Percentiles rank a stretch among this genome's conserved stretches.
phyloP scores from a whole-genome alignment of 2,113 vertebrate genomes.

The Casuarius casuarius region DNA sequence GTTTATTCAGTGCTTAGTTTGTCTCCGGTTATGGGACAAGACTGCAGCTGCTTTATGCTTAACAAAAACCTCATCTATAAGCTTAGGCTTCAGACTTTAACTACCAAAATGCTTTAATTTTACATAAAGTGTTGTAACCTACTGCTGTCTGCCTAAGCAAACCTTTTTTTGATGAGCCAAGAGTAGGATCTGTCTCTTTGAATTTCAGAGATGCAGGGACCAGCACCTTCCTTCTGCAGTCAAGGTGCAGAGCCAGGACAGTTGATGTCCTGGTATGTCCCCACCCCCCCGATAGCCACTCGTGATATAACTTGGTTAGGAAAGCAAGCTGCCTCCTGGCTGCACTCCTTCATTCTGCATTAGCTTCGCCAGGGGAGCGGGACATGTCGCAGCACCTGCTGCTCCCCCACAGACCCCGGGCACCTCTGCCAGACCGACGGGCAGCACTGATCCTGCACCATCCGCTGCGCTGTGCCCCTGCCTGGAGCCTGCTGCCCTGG shows the following conservation, averaged over 20 bases:
- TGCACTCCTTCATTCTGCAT: background rate
- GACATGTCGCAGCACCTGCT: background rate
- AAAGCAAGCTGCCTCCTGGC: background rate
- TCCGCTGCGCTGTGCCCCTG: background rate
- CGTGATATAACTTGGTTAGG: background rate
- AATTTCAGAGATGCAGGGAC: background rate
- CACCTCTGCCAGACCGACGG: background rate
- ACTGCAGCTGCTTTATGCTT: background rate
- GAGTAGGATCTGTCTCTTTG: background rate
- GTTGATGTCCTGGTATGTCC: rapidly evolving
- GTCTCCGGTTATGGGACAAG: rapidly evolving
- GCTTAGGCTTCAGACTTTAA: background rate
- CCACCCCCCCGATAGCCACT: background rate
- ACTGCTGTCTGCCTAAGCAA: background rate
- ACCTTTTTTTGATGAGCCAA: background rate
- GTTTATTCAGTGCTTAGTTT: background rate
- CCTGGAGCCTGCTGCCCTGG: background rate
- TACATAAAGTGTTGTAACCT: background rate
- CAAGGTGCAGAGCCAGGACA: background rate
- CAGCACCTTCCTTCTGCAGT: background rate
- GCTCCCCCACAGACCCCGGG: rapidly evolving
- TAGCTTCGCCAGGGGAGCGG: background rate
- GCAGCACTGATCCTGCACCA: background rate
- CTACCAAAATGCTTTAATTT: background rate
- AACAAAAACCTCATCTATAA: background rate